phyloP scores from a whole-genome alignment of 2,113 vertebrate genomes.

The Heterochromis multidens region DNA sequence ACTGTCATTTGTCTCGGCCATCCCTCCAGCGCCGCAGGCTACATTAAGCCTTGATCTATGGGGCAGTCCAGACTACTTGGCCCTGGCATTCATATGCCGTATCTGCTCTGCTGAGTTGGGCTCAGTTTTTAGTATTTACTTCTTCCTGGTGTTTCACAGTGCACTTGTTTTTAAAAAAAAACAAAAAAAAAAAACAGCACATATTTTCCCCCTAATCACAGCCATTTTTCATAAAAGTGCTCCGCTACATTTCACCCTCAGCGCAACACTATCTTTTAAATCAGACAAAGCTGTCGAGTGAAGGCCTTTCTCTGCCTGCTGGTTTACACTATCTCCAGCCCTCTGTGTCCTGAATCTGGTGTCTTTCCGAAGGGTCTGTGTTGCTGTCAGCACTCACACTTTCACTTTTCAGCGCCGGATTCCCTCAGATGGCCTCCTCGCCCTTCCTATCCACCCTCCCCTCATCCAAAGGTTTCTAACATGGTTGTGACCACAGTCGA shows the following conservation, averaged over 20 bases:
- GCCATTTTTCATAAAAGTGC: conserved; percentile 15
- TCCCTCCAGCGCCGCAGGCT: conserved; percentile 42
- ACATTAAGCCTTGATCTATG: conserved; percentile 70
- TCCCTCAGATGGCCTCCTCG: conserved; percentile 59
- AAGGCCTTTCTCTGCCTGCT: conserved; percentile 52
- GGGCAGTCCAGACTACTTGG: conserved; percentile 22
- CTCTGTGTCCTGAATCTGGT: conserved; percentile 26
- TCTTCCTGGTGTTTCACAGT: not conserved
- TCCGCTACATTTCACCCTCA: not conserved
- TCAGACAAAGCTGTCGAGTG: conserved; percentile 39
- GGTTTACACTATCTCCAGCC: conserved; percentile 36
- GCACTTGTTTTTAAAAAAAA: not conserved
- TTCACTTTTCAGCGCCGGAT: conserved; percentile 54
- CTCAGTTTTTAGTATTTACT: not conserved
- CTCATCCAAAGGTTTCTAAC: conserved; percentile 34
- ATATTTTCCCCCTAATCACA: not conserved
- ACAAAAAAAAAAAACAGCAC: not conserved
- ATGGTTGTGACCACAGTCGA: conserved; percentile 11
- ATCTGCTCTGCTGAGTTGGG: not conserved
- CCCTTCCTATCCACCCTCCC: not conserved
- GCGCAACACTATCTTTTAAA: conserved; percentile 3
- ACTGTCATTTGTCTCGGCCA: conserved; percentile 68
- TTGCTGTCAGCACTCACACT: conserved; percentile 55
- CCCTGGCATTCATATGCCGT: conserved; percentile 4
- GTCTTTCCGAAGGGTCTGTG: conserved; percentile 30